phyloP scores from a whole-genome alignment of 2,113 vertebrate genomes.

The Platycercus adscitus region DNA sequence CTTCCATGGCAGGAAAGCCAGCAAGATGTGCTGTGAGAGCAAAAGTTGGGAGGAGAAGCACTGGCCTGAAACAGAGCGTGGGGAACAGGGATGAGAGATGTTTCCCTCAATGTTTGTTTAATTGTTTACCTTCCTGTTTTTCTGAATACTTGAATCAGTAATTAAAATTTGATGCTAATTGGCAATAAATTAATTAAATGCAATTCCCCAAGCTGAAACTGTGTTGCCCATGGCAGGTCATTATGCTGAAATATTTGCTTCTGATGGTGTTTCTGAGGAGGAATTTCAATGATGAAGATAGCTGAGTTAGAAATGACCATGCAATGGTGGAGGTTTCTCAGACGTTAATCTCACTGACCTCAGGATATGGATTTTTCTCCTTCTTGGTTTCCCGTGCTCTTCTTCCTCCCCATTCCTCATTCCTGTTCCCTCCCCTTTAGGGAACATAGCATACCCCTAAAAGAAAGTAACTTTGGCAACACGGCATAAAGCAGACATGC shows the following conservation, averaged over 20 bases:
- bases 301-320: not conserved
- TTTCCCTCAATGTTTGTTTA: not conserved
- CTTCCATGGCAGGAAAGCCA: not conserved
- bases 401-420: not conserved
- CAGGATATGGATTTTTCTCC: not conserved
- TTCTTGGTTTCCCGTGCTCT: not conserved
- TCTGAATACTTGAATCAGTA: not conserved
- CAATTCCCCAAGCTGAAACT: not conserved
- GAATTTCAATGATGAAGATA: not conserved
- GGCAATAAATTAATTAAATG: slow-evolving; percentile 6
- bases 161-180: slow-evolving; percentile 15
- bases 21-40: accelerated
- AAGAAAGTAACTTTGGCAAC: not conserved
- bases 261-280: not conserved
- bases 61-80: accelerated
- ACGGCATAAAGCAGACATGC: not conserved
- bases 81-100: not conserved
- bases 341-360: not conserved
- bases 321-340: not conserved
- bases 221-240: not conserved
- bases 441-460: not conserved
- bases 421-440: not conserved
- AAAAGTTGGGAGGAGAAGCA: not conserved
- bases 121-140: not conserved
- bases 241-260: not conserved